Conservation (phyloP, 1,140 invertebrate genomes). For the Paralvinella palmiformis region DNA sequence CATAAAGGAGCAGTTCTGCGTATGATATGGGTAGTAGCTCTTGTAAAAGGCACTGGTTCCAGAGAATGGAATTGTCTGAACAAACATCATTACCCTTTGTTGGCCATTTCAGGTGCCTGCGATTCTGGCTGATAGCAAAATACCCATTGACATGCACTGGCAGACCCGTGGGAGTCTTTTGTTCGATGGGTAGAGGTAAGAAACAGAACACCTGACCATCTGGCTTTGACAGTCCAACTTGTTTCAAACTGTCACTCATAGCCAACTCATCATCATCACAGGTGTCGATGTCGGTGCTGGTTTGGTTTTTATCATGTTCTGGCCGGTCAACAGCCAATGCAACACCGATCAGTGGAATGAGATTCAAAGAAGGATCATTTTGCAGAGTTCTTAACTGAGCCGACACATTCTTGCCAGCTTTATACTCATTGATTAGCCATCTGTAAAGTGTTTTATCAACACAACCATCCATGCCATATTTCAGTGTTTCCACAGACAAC, state of each 20-base stretch:
- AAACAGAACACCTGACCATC: slow-evolving; percentile 2
- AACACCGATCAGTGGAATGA: too few species aligned
- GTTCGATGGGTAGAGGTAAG: neutral
- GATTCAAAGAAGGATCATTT: too few species aligned
- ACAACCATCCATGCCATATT: neutral
- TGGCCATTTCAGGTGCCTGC: slow-evolving; percentile 30
- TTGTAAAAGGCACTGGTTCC: slow-evolving; percentile 20
- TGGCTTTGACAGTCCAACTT: too few species aligned
- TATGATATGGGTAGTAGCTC: slow-evolving; percentile 18
- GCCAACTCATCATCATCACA: too few species aligned
- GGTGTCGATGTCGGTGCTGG: neutral
- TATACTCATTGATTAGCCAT: too few species aligned
- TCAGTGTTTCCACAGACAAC: neutral
- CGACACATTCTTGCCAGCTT: too few species aligned
- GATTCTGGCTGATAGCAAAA: slow-evolving; percentile 26
- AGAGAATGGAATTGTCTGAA: slow-evolving; percentile 16
- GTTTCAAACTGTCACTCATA: too few species aligned
- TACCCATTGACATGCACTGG: slow-evolving; percentile 24
- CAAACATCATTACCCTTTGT: slow-evolving; percentile 16
- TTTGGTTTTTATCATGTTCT: neutral
- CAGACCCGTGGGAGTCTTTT: neutral
- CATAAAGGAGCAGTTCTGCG: slow-evolving; percentile 10
- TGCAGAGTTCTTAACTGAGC: too few species aligned
- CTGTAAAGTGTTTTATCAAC: too few species aligned
- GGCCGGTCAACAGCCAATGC: neutral